Percentiles rank a stretch among this genome's conserved stretches.
phyloP scores from a whole-genome alignment of 1,140 invertebrate genomes.

The Aphis craccivora region DNA sequence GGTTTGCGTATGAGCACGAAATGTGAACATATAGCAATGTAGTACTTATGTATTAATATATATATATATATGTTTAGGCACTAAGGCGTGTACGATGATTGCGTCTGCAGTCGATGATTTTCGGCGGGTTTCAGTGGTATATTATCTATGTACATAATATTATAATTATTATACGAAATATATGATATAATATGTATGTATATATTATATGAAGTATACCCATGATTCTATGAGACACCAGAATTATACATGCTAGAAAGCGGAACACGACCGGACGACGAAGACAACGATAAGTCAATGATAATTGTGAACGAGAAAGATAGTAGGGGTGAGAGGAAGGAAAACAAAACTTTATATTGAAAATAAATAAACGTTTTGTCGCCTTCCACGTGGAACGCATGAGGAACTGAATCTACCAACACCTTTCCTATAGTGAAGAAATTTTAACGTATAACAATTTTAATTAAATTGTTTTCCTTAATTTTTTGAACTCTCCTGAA shows the following conservation, averaged over 20 bases:
- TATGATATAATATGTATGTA: not conserved
- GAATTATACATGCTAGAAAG: conserved; percentile 28
- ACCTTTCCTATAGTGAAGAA: not conserved
- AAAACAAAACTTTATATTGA: not conserved
- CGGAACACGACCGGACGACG: not conserved
- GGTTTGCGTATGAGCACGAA: not conserved
- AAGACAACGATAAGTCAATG: not conserved
- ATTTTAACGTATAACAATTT: not conserved
- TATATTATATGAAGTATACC: conserved; percentile 20
- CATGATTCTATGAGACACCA: not conserved
- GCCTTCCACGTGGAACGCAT: not conserved
- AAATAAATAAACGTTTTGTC: not conserved
- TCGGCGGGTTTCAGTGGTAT: not conserved
- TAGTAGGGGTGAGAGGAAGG: not conserved
- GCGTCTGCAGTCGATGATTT: not conserved
- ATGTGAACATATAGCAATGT: too few species aligned
- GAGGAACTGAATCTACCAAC: too few species aligned
- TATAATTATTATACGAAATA: not conserved
- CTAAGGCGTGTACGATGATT: not conserved
- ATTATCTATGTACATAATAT: not conserved
- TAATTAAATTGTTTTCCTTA: not conserved
- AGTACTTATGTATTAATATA: too few species aligned
- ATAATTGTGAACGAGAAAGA: not conserved
- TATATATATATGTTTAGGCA: too few species aligned
- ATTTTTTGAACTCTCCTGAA: not conserved